Base-by-base conservation (phyloP, 2,888 invertebrate genomes). In the Drosophila mimica region DNA sequence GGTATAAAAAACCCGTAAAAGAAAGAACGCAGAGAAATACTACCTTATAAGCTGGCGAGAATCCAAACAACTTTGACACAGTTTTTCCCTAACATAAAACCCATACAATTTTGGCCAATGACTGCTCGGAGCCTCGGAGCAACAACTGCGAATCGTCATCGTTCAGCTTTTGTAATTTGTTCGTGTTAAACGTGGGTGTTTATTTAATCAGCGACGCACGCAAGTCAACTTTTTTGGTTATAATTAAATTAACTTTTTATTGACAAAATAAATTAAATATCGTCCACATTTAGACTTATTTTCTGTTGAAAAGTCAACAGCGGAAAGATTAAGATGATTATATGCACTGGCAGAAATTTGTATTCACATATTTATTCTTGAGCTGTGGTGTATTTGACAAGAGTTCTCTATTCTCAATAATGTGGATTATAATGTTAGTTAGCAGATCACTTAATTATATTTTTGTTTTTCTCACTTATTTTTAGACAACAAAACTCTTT, bases 51-150 rank as follows among this genome's bases (percentile, higher is more conserved):
- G 70, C 59, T 36, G 66, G 11, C 33, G 46, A 58, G 63, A 49
- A 78, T 57, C 67, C 61, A 73, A 81, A 78, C 74, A 73, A 70
- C 74, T 82, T 74, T 82, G 79, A 70, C 79, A 82, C 79, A 70
- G 67, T 82, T 79, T 76, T 73, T 51, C 54, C 34, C 49, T 34
- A 61, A 67, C 63, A 76, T 61, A 17, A 67, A 49, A 25, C 43
- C 34, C 36, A 13, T 11, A 46, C 34, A 28, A 48, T 36, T 60
- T 63, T 63, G 68, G 33, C 40, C 46, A 66, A 61, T 64, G 49
- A 48, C 31, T 52, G n/a, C 30, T n/a, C 40, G 28, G 7, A 30
- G 58, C 33, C 46, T 30, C n/a, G n/a, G n/a, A n/a, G 31, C 25
- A 38, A 33, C 57, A 61, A 17, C 15, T 33, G 43, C 28, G 17